Evolutionary conservation across 2,888 invertebrate species (phyloP), one percentile per base, ranked within the genome.

Genomic region (Eilema griseolum): DNA sequence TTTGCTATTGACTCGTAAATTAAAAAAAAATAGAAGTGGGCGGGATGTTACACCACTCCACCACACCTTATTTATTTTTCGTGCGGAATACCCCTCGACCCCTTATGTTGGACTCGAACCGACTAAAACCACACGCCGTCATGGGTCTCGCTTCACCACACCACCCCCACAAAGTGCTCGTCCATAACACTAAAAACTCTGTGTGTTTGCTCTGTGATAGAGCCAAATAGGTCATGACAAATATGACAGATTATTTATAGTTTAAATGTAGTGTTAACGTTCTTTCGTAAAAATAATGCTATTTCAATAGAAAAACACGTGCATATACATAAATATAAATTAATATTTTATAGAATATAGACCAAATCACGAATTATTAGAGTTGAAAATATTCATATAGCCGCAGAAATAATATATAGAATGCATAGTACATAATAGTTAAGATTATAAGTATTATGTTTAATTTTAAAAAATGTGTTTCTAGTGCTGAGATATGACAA

Each of bases 341-440:
- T 52, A n/a, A 65, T 65, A 56, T 26, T n/a, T 37, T 62, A 62
- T 26, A 24, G 69, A 77, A 71, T 64, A 66, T 79, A 79, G 79
- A 81, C 74, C 80, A 74, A 81, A 66, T 67, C 67, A 74, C 74
- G 71, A 76, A 76, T 81, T 72, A 72, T 0, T 76, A 79, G 46
- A 66, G n/a, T 62, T 61, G 66, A 72, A 57, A 71, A 65, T 56
- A 56, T 64, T 68, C n/a, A 67, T 37, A 66, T 62, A 64, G 61
- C 66, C 60, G 31, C 70, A 67, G 33, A 65, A 73, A 61, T 79
- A 78, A 46, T 70, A 61, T 70, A 61, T 78, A 68, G 56, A 37
- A 46, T 26, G 24, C n/a, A 31, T 66, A 71, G 70, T 75, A 74
- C 68, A 69, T 71, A 60, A 63, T 72, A 76, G 4, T 46, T 71